Evolutionary conservation across 2,888 invertebrate genomes (phyloP), one percentile per base, ranked within the genome.

Genomic region (Aporophyla lueneburgensis): DNA sequence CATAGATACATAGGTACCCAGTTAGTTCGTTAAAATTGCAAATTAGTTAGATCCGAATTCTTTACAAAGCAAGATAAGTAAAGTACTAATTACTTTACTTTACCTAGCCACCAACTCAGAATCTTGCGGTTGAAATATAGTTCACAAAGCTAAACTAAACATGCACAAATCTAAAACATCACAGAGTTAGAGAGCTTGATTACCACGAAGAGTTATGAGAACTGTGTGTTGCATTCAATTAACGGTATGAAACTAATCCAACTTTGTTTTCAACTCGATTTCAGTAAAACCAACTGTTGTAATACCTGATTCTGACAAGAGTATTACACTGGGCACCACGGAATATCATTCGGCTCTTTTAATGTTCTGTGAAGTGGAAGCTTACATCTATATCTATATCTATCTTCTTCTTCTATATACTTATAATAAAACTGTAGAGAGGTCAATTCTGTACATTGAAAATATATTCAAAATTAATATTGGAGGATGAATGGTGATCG

Each of bases 251-350:
- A 75, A 75, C 54, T 63, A 62, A 75, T 76, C 40, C 10, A 75
- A 75, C 76, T 75, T 19, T n/a, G 16, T 58, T 56, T 21, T 33
- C 3, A 76, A 76, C 56, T 56, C 12, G 0, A 76, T 40, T 46
- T 46, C 12, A 62, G 24, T 43, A 7, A 33, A 16, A 43, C 58
- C 24, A 14, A 9, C 21, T 10, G 21, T 14, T 63, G 7, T n/a
- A 61, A 65, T 53, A 12, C 33, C 33, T 33, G 51, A 67, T 12
- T 53, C 43, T 53, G 24, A 19, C 16, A n/a, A 16, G 16, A 62
- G 7, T 58, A 27, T 6, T 12, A 14, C 21, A 6, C 33, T 33
- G 21, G 21, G 16, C 0, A 40, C n/a, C 43, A 9, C 1, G 14
- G n/a, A 40, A 43, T 24, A 24, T n/a, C 9, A 43, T 16, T 63